phyloP scores from a whole-genome alignment of 2,113 vertebrate genomes.

The Leiothrix lutea region DNA sequence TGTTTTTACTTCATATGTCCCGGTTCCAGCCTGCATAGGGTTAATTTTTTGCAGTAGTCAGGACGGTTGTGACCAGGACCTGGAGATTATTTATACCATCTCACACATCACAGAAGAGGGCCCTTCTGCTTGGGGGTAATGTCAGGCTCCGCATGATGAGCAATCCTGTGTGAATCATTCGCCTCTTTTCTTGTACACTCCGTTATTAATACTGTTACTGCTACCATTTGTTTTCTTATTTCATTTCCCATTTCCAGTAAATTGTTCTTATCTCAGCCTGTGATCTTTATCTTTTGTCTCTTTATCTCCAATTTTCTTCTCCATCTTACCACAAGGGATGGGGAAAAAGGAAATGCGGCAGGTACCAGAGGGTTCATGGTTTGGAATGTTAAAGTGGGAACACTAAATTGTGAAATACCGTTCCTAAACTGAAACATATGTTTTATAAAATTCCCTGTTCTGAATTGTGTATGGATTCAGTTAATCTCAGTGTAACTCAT shows the following conservation, averaged over 20 bases:
- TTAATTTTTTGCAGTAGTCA: neutral
- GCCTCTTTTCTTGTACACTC: neutral
- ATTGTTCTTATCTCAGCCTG: neutral
- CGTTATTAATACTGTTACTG: neutral
- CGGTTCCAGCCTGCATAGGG: accelerated
- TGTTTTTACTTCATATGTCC: neutral
- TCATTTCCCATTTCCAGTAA: neutral
- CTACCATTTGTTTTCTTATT: neutral
- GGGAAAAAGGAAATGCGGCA: neutral
- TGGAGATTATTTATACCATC: neutral
- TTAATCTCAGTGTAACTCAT: neutral
- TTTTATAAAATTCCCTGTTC: neutral
- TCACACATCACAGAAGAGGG: neutral
- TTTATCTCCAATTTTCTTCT: neutral
- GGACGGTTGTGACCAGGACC: accelerated
- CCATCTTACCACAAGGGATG: accelerated
- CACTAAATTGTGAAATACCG: neutral
- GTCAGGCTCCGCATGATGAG: accelerated
- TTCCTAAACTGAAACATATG: neutral
- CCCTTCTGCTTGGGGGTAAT: neutral
- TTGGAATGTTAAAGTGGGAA: neutral
- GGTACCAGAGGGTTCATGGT: neutral
- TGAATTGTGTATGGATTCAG: neutral
- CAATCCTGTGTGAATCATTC: accelerated
- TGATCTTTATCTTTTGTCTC: neutral